Percentiles rank a stretch among this genome's conserved stretches.
Evolutionary conservation across 2,797 vertebrate genomes (phyloP).

Genomic region (Potorous gilbertii): DNA sequence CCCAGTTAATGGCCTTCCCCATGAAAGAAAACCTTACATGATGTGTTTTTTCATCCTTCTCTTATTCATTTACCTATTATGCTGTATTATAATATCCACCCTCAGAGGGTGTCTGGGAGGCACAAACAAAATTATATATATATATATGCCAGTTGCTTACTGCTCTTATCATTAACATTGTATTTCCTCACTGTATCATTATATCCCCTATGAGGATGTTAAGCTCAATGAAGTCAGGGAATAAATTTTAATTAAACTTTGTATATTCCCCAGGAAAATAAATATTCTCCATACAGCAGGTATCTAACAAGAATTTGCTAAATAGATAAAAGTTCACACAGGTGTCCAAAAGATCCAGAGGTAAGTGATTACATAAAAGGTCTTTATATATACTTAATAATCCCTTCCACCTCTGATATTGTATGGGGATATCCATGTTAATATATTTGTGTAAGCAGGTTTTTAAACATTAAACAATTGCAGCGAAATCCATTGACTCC

Average conservation of each 20-base stretch:
- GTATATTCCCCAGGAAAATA: neutral
- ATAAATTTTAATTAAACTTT: neutral
- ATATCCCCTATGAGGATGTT: too few species aligned
- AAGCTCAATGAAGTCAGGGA: neutral
- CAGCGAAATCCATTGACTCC: conserved; percentile 40
- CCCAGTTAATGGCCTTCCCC: neutral
- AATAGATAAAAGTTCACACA: neutral
- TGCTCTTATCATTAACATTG: too few species aligned
- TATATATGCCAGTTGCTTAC: too few species aligned
- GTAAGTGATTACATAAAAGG: neutral
- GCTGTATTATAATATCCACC: neutral
- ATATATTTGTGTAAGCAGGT: conserved; percentile 30
- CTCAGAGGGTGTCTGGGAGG: neutral
- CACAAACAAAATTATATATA: neutral
- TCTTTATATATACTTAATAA: neutral
- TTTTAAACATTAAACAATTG: conserved; percentile 48
- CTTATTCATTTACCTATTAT: neutral
- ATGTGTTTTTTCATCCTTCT: neutral
- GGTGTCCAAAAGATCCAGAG: neutral
- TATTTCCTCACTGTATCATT: too few species aligned
- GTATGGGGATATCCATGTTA: conserved; percentile 36
- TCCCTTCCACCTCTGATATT: neutral
- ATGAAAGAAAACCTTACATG: neutral
- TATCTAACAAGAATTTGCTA: neutral
- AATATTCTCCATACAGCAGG: neutral